Evolutionary conservation across 1,140 invertebrate species (phyloP), one percentile per base, ranked within the genome.

Genomic region (Bombus pascuorum): DNA sequence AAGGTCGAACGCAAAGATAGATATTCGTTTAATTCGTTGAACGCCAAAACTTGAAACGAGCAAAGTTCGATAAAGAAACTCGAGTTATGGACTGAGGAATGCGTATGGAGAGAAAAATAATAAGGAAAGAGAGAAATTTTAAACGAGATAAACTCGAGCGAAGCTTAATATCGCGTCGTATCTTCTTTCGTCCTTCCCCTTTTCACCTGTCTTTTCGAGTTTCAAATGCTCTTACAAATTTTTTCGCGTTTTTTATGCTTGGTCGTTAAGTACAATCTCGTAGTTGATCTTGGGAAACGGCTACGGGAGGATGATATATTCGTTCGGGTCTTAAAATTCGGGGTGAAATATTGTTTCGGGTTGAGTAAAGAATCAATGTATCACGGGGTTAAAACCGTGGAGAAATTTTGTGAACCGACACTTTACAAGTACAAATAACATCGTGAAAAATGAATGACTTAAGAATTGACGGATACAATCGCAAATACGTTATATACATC

Each of bases 131-230:
- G 34, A 42, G 28, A 10, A 72, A 81, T 77, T 77, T 59, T 25
- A 18, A 65, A 34, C 34, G 75, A 88, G 83, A 88, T 89, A 75
- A 66, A 85, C 57, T 74, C 53, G n/a, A 70, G n/a, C 13, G 5
- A 59, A 76, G 62, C 81, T 88, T 74, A 62, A 47, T 82, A 75
- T 78, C 37, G 53, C 53, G 59, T 68, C n/a, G 39, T n/a, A 34
- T 78, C 75, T 65, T 47, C 59, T 34, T 78, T 28, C 65, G 42
- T 39, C 18, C 68, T 66, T 59, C 5, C 15, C 44, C 44, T 59
- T 65, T 28, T 42, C 77, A 70, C 66, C 53, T 42, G 70, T 87
- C 66, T 71, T 77, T 42, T 25, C 13, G 6, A 62, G 6, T n/a
- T 1, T 5, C 39, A 28, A 59, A 32, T 34, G 1, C 68, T 47